These are phyloP conservation scores for Eubasilissa splendida DNA, from an alignment of 2,888 invertebrate genomes.

Conservation along the genomic window DNA sequence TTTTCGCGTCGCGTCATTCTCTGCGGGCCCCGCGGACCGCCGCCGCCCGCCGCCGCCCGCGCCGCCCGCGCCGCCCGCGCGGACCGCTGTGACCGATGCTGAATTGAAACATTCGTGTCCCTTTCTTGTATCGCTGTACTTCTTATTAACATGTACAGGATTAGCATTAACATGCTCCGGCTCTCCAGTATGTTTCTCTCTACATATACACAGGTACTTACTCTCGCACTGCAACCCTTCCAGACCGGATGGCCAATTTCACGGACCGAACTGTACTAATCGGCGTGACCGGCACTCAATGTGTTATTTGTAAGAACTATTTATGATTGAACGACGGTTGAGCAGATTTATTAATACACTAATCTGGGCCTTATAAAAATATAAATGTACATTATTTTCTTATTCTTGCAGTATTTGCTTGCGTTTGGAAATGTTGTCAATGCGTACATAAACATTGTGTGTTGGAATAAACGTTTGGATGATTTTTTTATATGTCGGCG, in stretches of 20 bases:
- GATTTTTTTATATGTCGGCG: no score
- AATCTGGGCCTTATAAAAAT: background rate
- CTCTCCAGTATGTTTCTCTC: background rate
- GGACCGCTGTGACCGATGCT: background rate
- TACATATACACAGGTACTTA: background rate
- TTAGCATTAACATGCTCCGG: constrained; percentile 52
- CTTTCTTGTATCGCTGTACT: constrained; percentile 34
- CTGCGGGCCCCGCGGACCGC: constrained; percentile 33
- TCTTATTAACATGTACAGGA: constrained; percentile 48
- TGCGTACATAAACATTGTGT: no score
- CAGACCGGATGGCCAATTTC: constrained; percentile 32
- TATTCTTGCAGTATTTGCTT: no score
- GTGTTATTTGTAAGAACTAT: constrained; percentile 1
- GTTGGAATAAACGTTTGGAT: no score
- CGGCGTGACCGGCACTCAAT: constrained; percentile 26
- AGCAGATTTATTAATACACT: background rate
- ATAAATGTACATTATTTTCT: no score
- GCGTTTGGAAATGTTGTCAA: no score
- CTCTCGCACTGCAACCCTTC: constrained; percentile 20
- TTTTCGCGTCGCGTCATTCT: constrained; percentile 1
- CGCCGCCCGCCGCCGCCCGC: no score
- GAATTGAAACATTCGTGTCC: constrained; percentile 45
- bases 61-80: no score
- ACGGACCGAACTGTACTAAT: constrained; percentile 26
- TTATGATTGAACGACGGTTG: background rate